Conservation (phyloP, 1,140 invertebrate species). For the Cylas formicarius region DNA sequence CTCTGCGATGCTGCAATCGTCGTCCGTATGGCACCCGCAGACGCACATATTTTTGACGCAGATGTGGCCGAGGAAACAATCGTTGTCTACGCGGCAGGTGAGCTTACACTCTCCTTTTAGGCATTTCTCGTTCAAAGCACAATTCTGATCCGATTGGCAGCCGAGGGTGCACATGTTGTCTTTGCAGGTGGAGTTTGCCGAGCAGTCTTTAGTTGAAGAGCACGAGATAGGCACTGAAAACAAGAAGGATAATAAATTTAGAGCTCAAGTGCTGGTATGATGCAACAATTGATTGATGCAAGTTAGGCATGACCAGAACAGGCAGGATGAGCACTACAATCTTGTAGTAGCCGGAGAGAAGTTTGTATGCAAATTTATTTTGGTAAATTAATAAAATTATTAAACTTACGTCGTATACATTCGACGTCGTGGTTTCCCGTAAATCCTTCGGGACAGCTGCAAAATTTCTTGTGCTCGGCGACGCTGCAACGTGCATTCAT, state of each 20-base stretch:
- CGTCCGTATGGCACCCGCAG: slow-evolving; percentile 77
- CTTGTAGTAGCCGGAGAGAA: too few relatives aligned
- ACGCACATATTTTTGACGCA: slow-evolving; percentile 78
- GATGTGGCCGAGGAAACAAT: slow-evolving; percentile 85
- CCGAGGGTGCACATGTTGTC: slow-evolving; percentile 70
- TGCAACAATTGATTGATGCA: too few relatives aligned
- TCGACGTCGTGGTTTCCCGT: slow-evolving; percentile 78
- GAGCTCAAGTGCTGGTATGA: slow-evolving; percentile 6
- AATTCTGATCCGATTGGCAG: slow-evolving; percentile 71
- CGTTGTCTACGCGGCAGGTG: slow-evolving; percentile 82
- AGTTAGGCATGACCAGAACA: too few relatives aligned
- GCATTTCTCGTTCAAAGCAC: slow-evolving; percentile 88
- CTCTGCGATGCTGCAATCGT: slow-evolving; percentile 77
- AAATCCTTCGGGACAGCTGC: slow-evolving; percentile 75
- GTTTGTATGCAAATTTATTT: neutral
- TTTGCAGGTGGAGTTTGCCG: slow-evolving; percentile 55
- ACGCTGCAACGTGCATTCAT: slow-evolving; percentile 77
- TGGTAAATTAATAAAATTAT: slow-evolving; percentile 8
- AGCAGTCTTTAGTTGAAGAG: slow-evolving; percentile 60
- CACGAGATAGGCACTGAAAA: slow-evolving; percentile 68
- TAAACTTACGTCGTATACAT: slow-evolving; percentile 70
- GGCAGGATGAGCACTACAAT: too few relatives aligned
- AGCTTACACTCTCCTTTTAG: slow-evolving; percentile 70
- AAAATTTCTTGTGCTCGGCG: slow-evolving; percentile 69
- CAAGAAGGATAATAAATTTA: slow-evolving; percentile 8